Base-by-base conservation (phyloP, 2,113 vertebrate species). In the Dermatemys mawii region DNA sequence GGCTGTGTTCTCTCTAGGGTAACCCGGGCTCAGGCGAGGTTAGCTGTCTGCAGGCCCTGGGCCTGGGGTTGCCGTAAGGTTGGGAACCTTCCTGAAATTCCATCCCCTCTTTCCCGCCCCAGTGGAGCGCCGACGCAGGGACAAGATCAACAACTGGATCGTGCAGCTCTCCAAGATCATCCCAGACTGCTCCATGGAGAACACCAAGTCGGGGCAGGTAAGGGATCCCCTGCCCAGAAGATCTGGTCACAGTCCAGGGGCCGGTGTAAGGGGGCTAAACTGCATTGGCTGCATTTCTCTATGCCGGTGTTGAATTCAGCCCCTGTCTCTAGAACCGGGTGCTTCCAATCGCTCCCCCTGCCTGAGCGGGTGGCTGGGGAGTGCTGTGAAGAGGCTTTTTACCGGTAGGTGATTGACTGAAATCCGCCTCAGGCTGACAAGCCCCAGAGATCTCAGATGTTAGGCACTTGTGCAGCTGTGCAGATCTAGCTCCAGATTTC, bases 131-230 rank as follows among this genome's bases (percentile, higher is more conserved):
- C 97, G 99, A 44, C 98, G 99, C 87, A 93, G 99, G 79, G 99
- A 99, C 97, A 99, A 99, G 96, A 99, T 99, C 89, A 99, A 99
- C 97, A 99, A 99, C 97, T 99, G 99, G 99, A 99, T 99, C 1
- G 99, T 99, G 92, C 99, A 99, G 97, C 98, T 99, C 41, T 99
- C 99, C 5, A 99, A 99, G 97, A 98, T 99, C 92, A 99, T 99
- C 97, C 99, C 99, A 1, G 99, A 99, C 97, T 99, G 99, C 92
- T 99, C 99, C 48, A 98, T 99, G 78, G 99, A 99, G 92, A 98
- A 98, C 89, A 99, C 99, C 95, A 99, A 99, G 94, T 99, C 99
- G 0, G 99, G 99, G 35, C 99, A 99, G 99, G 99, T 99, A 76
- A 95, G 94, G 49, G 48, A 38, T 50, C 53, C 26, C 14, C 6